A percentile compares a stretch with the other conserved stretches of the same genome.
Conservation (phyloP, 37 sponge, comb jelly and placozoan genomes). For the Cliona cf. orientalis region DNA sequence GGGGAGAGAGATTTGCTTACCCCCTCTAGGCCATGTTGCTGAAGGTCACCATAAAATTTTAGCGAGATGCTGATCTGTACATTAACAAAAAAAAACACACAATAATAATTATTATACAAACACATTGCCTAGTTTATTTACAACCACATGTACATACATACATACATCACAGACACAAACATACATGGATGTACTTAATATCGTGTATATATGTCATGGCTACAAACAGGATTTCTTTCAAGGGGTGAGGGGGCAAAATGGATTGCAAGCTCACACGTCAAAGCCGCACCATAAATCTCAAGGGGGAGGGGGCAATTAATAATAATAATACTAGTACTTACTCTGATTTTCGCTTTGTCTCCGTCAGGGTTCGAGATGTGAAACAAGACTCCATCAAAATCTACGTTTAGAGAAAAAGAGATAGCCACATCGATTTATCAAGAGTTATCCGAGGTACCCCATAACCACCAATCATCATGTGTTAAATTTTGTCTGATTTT, state of each 20-base stretch:
- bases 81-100: neutral
- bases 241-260: too few relatives aligned
- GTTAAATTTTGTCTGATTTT: too few relatives aligned
- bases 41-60: conserved; percentile 89
- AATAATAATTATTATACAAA: neutral
- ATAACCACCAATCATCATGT: too few relatives aligned
- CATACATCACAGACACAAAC: neutral
- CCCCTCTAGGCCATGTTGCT: conserved; percentile 86
- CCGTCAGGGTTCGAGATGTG: conserved; percentile 94
- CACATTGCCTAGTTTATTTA: neutral
- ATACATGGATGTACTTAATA: too few relatives aligned
- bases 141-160: conserved; percentile 3
- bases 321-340: too few relatives aligned
- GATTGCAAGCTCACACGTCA: too few relatives aligned
- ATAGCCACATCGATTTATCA: conserved; percentile 1
- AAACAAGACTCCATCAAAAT: conserved; percentile 95
- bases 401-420: conserved; percentile 42
- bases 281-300: too few relatives aligned
- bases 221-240: too few relatives aligned
- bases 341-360: conserved; percentile 86
- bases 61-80: conserved; percentile 87
- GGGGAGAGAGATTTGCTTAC: conserved; percentile 23
- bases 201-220: too few relatives aligned
- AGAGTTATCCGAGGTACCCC: too few relatives aligned
- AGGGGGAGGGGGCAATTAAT: too few relatives aligned